Base-by-base conservation (phyloP, 1,140 invertebrate species). In the Babylonia areolata region DNA sequence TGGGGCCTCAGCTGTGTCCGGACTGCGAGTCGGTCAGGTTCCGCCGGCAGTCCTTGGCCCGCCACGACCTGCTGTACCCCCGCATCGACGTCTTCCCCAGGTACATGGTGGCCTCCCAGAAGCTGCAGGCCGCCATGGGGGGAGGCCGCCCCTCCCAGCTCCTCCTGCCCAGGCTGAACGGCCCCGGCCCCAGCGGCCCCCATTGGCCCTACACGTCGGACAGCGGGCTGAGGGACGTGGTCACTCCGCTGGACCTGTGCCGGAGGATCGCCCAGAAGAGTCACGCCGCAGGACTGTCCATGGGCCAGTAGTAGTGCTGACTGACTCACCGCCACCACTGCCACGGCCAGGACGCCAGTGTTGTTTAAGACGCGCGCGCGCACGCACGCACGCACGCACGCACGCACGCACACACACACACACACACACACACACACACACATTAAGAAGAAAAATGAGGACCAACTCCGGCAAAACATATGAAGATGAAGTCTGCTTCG, bases 81-180 rank as follows among this genome's bases (percentile, higher is more conserved):
- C 42, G 54, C n/a, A 80, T 80, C 78, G 31, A 80, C 46, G 78
- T 80, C 42, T 80, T 54, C 78, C 78, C 78, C n/a, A n/a, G 78
- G 11, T n/a, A 51, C 78, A 51, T 80, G 78, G 46, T 80, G 33
- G 78, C 78, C 78, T 46, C 78, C 5, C 78, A 80, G 78, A 35
- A 23, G 12, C 33, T 80, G 28, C 28, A 54, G 78, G 54, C 5
- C 35, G 40, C 23, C 75, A 28, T 9, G 42, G 1, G 15, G 12
- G 37, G 37, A 39, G 77, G 77, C 28, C 37, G 28, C 23, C 46
- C 9, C 6, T 11, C 9, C 9, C 20, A 11, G 46, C 46, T 20
- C 20, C 46, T 20, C 20, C 20, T 64, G 58, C 20, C 58, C 28
- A 33, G 46, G 75, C 2, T 23, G 12, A 40, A 23, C 11, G 3